Evolutionary conservation across 1,140 invertebrate species (phyloP), one percentile per base, ranked within the genome.

Genomic region (Mycetomoellerius zeteki): DNA sequence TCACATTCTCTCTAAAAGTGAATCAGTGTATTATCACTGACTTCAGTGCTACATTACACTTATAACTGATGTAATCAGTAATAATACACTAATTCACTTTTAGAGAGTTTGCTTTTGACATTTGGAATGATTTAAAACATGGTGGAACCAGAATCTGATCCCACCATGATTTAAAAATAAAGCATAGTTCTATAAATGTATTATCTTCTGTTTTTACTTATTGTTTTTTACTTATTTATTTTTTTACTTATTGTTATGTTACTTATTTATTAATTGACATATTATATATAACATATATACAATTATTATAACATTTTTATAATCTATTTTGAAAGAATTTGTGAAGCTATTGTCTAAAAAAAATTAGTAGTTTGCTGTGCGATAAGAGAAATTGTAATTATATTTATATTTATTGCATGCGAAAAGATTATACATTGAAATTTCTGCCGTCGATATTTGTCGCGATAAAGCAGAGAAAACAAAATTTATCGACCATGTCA

Each of bases 401-500:
- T 33, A 56, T 58, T 43, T 27, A 27, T n/a, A 37, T 76, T 33
- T 43, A n/a, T 5, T 56, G 19, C 52, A n/a, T 8, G 33, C 24
- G 43, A 58, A 33, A n/a, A 5, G 3, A 37, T 47, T 71, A 56
- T 52, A 24, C 0, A 21, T 60, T 50, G 52, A 14, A 69, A 21
- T 6, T 82, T 50, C 0, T 64, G 10, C 71, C 6, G 47, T 69
- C 69, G 76, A 85, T 86, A 86, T 65, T 60, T 65, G 72, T 86
- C 60, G 50, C 80, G 85, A 82, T 64, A 69, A 71, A 76, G 60
- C 65, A 65, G 52, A 73, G 78, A 88, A 86, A 91, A 71, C 72
- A 14, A 52, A 72, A 86, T 90, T 90, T 86, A 78, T 85, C 77
- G 86, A 88, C n/a, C 56, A 27, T 54, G 64, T 54, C 33, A 47